Evolutionary conservation across 2,888 invertebrate genomes (phyloP), one percentile per base, ranked within the genome.

Genomic region (Bugula neritina): DNA sequence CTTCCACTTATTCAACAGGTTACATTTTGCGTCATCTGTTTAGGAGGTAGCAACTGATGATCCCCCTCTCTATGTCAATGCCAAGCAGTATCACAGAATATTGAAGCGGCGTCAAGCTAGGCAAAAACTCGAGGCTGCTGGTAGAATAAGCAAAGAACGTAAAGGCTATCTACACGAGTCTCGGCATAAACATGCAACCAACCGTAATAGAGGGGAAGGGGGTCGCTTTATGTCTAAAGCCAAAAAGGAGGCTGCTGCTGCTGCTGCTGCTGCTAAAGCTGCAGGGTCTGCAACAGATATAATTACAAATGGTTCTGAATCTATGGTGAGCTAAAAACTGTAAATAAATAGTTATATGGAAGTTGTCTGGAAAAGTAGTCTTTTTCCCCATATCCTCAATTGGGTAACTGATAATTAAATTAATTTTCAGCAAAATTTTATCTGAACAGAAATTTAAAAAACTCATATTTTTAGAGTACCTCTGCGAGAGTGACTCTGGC

Each of bases 141-240:
- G 95, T 27, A 92, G 95, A 85, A 97, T 99, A 83, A 95, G 97
- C 1, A 97, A 98, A 86, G 93, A 95, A 83, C 87, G 98, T 83
- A 92, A 93, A 76, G 93, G 93, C 85, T 98, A 98, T 83, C 88
- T 98, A n/a, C 97, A 98, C 80, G 97, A 97, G 84, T 97, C 97
- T 0, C 87, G 97, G 63, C 98, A 98, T 85, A 88, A 92, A 75
- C 97, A 98, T 83, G 98, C 98, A 0, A 94, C 98, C 94, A 97
- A 97, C 84, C 88, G 98, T 80, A 91, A 94, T 80, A 89, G 98
- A 72, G 97, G 97, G 0, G 95, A 96, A 86, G 97, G 97, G 23
- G 98, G 98, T 1, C 88, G 97, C 75, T 98, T 98, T 70, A 43
- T 54, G 52, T 70, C 70, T 5, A 70, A 70, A 29, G 54, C 54